Evolutionary conservation across 2,888 invertebrate genomes (phyloP).

Genomic region (Xanthia icteritia): DNA sequence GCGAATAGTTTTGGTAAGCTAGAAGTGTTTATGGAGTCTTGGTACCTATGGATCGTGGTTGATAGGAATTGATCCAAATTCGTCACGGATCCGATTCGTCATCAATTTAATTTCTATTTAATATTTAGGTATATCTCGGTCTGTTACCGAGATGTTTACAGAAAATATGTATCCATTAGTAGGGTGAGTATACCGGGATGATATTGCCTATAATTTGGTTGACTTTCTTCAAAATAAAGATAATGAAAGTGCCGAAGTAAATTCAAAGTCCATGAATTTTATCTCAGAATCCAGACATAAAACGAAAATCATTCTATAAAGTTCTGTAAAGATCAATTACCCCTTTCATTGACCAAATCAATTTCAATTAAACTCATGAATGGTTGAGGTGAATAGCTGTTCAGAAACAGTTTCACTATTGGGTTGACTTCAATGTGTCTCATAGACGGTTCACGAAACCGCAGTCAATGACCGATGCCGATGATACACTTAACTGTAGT

Average conservation of each 20-base stretch:
- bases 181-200: background rate
- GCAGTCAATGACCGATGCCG: slow-evolving; percentile 7
- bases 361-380: slow-evolving; percentile 10
- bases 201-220: background rate
- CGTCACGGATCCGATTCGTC: background rate
- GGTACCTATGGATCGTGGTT: slow-evolving; percentile 22
- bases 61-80: background rate
- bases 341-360: background rate
- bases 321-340: slow-evolving; percentile 7
- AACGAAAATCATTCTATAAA: background rate
- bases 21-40: slow-evolving; percentile 42
- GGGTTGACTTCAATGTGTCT: slow-evolving; percentile 14
- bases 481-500: slow-evolving; percentile 18
- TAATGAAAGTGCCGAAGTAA: background rate
- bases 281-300: background rate
- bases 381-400: background rate
- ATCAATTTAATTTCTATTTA: background rate
- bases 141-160: background rate
- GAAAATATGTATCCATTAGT: background rate
- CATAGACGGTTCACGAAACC: slow-evolving; percentile 24
- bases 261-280: background rate
- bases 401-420: slow-evolving; percentile 4
- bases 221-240: background rate
- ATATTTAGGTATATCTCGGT: background rate
- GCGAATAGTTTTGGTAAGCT: slow-evolving; percentile 57